Evolutionary conservation across 1,140 invertebrate genomes (phyloP), one percentile per base, ranked within the genome.

Genomic region (Penaeus japonicus): DNA sequence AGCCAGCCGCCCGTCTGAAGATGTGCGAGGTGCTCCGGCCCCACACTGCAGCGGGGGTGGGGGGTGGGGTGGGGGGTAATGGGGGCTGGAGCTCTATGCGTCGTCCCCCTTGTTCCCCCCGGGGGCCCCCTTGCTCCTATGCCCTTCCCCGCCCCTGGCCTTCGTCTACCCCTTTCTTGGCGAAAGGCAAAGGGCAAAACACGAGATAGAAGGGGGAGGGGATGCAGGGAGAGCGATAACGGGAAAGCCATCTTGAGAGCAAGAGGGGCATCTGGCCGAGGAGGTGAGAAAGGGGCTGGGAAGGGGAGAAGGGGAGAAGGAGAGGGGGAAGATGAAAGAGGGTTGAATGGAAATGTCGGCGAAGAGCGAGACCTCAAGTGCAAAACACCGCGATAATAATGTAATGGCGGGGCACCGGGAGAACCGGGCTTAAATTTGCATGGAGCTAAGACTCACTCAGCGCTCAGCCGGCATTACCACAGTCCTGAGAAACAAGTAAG

Each of bases 1-100:
- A 85, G 84, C 73, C 84, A 35, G 55, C 3, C 27, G n/a, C 53
- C 53, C 84, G 84, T 85, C 84, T 85, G 73, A 59, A 85, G 73
- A 57, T 79, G 27, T 17, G 30, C 18, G 53, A 7, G 24, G 17
- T 24, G 53, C 84, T 22, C 73, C 73, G 24, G 53, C 27, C 18
- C 84, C 32, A 47, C 47, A 47, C 47, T 47, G 47, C 47, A 47
- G 47, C 47, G 47, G 10, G 47, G 47, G 5, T 12, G 47, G 47
- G 47, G 47, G 47, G 47, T 7, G 10, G 4, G 35, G 5, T 12
- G 47, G 47, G 47, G 47, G 47, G 47, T 7, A 1, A n/a, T n/a
- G 4, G 35, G 35, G 35, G 35, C 35, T 39, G 35, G 4, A 47
- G 47, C 47, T 47, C 47, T 47, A 47, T 47, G 47, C 47, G 47